Evolutionary conservation across 2,888 invertebrate species (phyloP).

Genomic region (Drosophila acutilabella): DNA sequence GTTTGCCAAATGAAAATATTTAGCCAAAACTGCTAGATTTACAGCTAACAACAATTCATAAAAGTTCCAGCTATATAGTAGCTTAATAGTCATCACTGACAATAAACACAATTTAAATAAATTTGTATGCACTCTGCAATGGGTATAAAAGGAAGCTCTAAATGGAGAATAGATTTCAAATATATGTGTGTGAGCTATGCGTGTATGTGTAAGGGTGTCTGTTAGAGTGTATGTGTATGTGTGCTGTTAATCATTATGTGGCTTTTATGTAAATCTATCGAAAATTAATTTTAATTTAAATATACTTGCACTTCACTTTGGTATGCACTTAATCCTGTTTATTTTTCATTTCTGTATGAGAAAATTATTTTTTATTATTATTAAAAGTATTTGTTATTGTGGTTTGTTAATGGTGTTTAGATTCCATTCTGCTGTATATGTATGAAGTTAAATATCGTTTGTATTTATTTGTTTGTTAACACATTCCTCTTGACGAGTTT

Average conservation of each 20-base stretch:
- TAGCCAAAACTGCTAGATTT: too few species aligned
- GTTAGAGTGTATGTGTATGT: slow-evolving; percentile 15
- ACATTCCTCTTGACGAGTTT: slow-evolving; percentile 83
- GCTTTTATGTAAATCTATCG: slow-evolving; percentile 74
- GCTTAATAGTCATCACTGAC: too few species aligned
- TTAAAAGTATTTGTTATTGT: slow-evolving; percentile 5
- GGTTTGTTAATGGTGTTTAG: slow-evolving; percentile 19
- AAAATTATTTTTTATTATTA: slow-evolving; percentile 11
- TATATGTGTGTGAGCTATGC: neutral
- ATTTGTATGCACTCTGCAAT: slow-evolving; percentile 1
- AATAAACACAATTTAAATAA: neutral
- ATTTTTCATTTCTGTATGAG: neutral
- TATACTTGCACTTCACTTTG: slow-evolving; percentile 18
- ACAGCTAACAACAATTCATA: too few species aligned
- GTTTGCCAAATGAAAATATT: too few species aligned
- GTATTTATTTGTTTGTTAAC: slow-evolving; percentile 68
- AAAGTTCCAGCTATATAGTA: too few species aligned
- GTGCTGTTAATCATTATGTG: slow-evolving; percentile 38
- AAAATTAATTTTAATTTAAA: slow-evolving; percentile 66
- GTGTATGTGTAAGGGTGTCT: slow-evolving; percentile 4
- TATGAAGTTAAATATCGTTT: slow-evolving; percentile 61
- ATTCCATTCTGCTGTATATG: slow-evolving; percentile 48
- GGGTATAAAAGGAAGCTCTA: slow-evolving; percentile 17
- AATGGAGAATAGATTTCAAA: slow-evolving; percentile 25
- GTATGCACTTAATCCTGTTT: neutral